Percentiles rank a stretch among this genome's conserved stretches.
Conservation (phyloP, 2,888 invertebrate species). For the Resseliella maxima region DNA sequence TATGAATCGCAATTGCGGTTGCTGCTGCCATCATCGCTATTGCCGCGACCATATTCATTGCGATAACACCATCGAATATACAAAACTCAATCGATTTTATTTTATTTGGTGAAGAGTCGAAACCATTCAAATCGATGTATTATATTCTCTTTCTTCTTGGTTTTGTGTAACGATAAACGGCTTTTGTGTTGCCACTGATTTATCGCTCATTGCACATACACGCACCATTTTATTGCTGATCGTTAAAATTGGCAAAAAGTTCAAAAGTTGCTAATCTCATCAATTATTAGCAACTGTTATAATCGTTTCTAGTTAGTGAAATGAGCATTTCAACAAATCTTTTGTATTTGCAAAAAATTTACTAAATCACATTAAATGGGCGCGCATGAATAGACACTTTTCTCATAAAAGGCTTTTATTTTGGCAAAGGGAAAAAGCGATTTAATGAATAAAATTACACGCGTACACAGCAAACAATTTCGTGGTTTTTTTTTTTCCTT, state of each 20-base stretch:
- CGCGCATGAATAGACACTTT: background rate
- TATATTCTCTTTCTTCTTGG: background rate
- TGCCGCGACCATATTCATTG: too few relatives aligned
- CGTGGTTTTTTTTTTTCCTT: too few relatives aligned
- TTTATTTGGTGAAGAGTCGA: background rate
- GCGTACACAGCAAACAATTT: background rate
- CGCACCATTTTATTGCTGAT: conserved; percentile 42
- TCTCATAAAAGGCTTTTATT: background rate
- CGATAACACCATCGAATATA: background rate
- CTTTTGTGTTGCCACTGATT: background rate
- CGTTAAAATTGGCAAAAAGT: conserved; percentile 50
- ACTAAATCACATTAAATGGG: background rate
- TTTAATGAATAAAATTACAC: background rate
- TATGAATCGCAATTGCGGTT: too few relatives aligned
- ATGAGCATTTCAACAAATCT: background rate
- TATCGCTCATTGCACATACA: background rate
- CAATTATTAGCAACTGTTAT: conserved; percentile 41
- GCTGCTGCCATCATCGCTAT: too few relatives aligned
- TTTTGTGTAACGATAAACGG: background rate
- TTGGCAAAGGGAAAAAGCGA: background rate
- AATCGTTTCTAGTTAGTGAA: background rate
- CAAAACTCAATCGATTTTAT: background rate
- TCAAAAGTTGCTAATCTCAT: conserved; percentile 51
- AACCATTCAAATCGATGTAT: background rate
- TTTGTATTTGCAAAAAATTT: background rate